Evolutionary conservation across 2,113 vertebrate species (phyloP).

Genomic region (Pelusios castaneus): DNA sequence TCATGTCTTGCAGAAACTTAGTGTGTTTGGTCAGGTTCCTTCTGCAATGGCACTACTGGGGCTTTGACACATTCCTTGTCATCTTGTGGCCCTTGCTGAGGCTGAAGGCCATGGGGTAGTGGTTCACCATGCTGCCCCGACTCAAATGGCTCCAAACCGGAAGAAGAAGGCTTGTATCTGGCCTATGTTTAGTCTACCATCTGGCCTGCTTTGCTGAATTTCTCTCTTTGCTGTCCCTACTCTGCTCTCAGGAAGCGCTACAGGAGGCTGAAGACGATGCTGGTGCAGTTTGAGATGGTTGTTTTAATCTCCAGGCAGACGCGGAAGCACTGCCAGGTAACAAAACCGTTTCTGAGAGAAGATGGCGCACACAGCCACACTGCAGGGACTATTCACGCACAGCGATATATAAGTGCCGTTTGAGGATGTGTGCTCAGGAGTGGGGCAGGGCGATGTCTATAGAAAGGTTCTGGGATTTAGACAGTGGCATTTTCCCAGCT

Average conservation of each 20-base stretch:
- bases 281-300: slow-evolving; percentile 82
- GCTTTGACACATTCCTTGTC: no score
- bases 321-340: slow-evolving; percentile 78
- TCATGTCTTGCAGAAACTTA: slow-evolving; percentile 96
- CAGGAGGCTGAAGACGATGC: slow-evolving; percentile 82
- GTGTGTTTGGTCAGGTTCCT: slow-evolving; percentile 97
- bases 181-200: background rate
- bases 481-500: no score
- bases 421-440: background rate
- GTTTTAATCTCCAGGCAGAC: slow-evolving; percentile 84
- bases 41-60: no score
- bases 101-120: no score
- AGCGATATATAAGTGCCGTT: background rate
- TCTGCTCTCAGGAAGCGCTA: slow-evolving; percentile 79
- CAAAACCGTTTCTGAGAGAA: background rate
- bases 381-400: background rate
- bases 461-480: background rate
- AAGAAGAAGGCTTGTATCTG: no score
- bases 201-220: background rate
- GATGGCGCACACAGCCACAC: background rate
- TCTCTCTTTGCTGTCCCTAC: background rate
- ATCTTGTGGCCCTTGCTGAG: no score
- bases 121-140: no score
- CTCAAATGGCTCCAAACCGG: no score
- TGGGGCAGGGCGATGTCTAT: background rate